Percentiles rank a stretch among this genome's conserved stretches.
phyloP scores from a whole-genome alignment of 2,113 vertebrate genomes.

The Nannospalax galili region DNA sequence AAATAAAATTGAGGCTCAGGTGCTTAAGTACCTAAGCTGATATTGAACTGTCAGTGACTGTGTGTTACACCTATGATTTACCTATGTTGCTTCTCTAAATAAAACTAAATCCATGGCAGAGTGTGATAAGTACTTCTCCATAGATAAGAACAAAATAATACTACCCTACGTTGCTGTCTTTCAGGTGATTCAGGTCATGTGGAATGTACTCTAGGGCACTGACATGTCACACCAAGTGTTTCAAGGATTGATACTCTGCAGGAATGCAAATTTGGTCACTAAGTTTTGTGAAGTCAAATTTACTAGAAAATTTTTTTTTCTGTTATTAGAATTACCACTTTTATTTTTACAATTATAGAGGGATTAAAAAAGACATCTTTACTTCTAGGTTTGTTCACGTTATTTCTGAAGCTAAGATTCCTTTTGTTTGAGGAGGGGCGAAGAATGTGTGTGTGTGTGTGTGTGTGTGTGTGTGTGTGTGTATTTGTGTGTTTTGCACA shows the following conservation, averaged over 20 bases:
- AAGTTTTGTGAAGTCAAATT: too few relatives aligned
- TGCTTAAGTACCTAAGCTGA: neutral
- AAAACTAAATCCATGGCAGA: neutral
- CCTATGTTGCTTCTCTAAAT: neutral
- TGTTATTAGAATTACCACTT: too few relatives aligned
- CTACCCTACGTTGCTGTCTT: rapidly evolving
- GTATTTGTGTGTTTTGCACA: neutral
- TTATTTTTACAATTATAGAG: neutral
- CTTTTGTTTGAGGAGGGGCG: neutral
- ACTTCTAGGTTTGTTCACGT: neutral
- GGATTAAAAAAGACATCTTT: too few relatives aligned
- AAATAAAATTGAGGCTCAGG: neutral
- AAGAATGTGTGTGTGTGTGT: neutral
- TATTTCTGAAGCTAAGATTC: neutral
- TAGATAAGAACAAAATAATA: neutral
- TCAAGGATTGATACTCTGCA: neutral
- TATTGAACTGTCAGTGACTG: neutral
- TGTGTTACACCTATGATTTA: too few relatives aligned
- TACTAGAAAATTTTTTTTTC: too few relatives aligned
- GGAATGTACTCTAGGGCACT: neutral
- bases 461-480: neutral
- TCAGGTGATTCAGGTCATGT: neutral
- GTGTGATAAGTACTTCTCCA: neutral
- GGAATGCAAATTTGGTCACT: neutral
- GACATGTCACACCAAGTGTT: neutral